A percentile compares a stretch with the other conserved stretches of the same genome.
phyloP scores from a whole-genome alignment of 2,888 invertebrate genomes.

The Mythimna impura region DNA sequence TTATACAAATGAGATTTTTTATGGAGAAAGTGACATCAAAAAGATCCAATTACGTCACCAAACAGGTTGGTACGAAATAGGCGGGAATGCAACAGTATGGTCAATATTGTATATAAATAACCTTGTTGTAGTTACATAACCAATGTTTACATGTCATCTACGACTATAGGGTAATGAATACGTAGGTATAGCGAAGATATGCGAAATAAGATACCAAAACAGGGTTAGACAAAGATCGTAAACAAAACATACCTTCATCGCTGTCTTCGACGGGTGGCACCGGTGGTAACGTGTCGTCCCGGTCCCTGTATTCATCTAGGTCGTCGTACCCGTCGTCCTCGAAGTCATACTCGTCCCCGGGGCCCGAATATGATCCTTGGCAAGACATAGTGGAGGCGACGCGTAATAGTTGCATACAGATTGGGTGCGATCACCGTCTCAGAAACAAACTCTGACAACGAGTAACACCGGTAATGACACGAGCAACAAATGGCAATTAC shows the following conservation, averaged over 20 bases:
- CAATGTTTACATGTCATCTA: conserved; percentile 75
- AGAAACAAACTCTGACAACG: conserved; percentile 81
- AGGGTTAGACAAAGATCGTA: conserved; percentile 77
- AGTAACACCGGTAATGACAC: conserved; percentile 71
- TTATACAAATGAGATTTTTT: conserved; percentile 46
- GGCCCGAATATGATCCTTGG: conserved; percentile 93
- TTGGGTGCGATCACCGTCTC: conserved; percentile 84
- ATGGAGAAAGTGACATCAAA: conserved; percentile 81
- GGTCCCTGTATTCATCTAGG: conserved; percentile 92
- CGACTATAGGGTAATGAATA: conserved; percentile 53
- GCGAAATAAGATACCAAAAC: conserved; percentile 77
- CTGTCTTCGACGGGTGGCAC: conserved; percentile 91
- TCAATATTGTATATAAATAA: conserved; percentile 66
- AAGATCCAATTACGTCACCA: conserved; percentile 82
- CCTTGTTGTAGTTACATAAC: conserved; percentile 78
- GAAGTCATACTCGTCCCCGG: conserved; percentile 93
- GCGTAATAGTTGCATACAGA: conserved; percentile 90
- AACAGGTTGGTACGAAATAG: conserved; percentile 77
- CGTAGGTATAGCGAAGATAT: conserved; percentile 62
- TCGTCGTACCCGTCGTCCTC: conserved; percentile 94
- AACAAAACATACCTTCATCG: conserved; percentile 90
- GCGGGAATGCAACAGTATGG: conserved; percentile 78
- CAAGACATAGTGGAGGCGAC: conserved; percentile 91
- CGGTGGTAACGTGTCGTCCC: conserved; percentile 89
- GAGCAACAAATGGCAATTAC: conserved; percentile 75